Evolutionary conservation across 2,888 invertebrate species (phyloP), one percentile per base, ranked within the genome.

Genomic region (Phortica okadai): DNA sequence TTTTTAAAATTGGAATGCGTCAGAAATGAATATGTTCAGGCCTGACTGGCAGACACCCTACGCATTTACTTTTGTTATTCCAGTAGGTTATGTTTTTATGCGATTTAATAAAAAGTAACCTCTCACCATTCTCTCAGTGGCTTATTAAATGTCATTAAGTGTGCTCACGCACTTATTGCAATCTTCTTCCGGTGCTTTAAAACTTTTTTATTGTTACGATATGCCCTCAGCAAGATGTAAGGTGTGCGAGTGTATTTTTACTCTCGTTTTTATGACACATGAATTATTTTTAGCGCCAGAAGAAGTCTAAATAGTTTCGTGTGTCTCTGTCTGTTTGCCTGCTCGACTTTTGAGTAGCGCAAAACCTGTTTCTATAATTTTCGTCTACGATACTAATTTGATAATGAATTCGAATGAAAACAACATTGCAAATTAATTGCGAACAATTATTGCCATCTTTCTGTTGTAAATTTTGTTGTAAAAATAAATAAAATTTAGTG

Each of bases 191-290:
- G 5, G 50, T 50, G 8, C 10, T 50, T 50, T 11, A 8, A 3
- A 11, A 11, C 50, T 6, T 14, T 8, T 14, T 11, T 14, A 50
- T 50, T 2, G 14, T 50, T 50, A 5, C 50, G 50, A 50, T 8
- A 50, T 50, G 50, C 50, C 14, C 2, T 50, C 14, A 50, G 14
- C 50, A 11, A 11, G 50, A 14, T 50, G 50, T 50, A 50, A 14
- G 50, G 50, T 50, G 6, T 50, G 14, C 50, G 50, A 14, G 59
- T 59, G n/a, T 59, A 59, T 59, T 59, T 59, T 59, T 59, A 59
- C 59, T 50, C 50, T 59, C 21, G 59, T 8, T 59, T 59, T 59
- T 59, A 59, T 59, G 59, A 59, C 59, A 59, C 59, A 59, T 59
- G 59, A 59, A 59, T n/a, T 59, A 59, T 59, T 59, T 59, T n/a